Percentiles rank a stretch among this genome's conserved stretches.
These are phyloP conservation scores for Fissipunctia ypsillon DNA, from an alignment of 2,888 invertebrate genomes.

Conservation along the genomic window DNA sequence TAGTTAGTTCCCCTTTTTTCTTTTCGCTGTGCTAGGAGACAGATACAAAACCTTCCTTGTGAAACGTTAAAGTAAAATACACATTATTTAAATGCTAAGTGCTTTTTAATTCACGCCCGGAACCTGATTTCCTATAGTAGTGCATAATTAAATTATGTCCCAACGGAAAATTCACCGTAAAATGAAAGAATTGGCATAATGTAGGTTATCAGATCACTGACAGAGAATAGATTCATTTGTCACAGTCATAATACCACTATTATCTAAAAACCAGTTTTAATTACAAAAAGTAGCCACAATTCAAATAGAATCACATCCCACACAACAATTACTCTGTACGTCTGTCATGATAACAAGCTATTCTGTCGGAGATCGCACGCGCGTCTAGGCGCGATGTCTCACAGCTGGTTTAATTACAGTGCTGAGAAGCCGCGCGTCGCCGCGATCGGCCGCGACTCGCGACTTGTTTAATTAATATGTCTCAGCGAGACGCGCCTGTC, in stretches of 20 bases:
- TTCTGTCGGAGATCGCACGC: conserved; percentile 2
- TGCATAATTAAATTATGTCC: neutral
- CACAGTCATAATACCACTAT: neutral
- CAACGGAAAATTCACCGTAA: neutral
- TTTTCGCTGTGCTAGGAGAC: too few species aligned
- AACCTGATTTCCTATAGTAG: too few species aligned
- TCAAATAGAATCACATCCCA: conserved; percentile 2
- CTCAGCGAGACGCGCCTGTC: conserved; percentile 30
- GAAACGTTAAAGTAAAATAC: too few species aligned
- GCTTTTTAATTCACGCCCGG: too few species aligned
- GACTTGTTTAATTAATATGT: conserved; percentile 49
- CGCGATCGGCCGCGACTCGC: conserved; percentile 19
- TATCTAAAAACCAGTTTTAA: neutral
- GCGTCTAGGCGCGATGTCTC: conserved; percentile 4
- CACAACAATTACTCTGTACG: conserved; percentile 11
- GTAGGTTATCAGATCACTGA: neutral
- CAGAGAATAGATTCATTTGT: neutral
- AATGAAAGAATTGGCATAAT: neutral
- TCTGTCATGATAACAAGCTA: conserved; percentile 18
- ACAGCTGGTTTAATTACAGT: conserved; percentile 40
- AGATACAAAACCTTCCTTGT: too few species aligned
- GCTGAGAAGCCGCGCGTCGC: conserved; percentile 14
- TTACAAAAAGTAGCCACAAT: neutral
- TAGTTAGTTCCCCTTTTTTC: too few species aligned
- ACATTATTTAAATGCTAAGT: too few species aligned